Conservation (phyloP, 1,140 invertebrate species). For the Apis florea region DNA sequence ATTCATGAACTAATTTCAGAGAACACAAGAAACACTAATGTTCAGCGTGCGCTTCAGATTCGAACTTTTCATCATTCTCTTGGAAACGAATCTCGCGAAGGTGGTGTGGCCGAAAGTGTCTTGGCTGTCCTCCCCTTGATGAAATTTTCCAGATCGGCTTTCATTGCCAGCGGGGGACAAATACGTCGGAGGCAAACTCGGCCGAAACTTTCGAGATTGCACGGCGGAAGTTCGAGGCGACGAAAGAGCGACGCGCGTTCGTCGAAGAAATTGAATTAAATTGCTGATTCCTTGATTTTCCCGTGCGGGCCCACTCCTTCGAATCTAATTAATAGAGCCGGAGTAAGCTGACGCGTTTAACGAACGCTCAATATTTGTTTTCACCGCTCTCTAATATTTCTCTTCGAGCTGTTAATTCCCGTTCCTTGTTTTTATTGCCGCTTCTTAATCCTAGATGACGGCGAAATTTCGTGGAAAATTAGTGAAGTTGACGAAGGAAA, state of each 20-base stretch:
- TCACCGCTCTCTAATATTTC: background rate
- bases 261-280: conserved; percentile 51
- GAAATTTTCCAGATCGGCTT: conserved; percentile 55
- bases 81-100: background rate
- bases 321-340: conserved; percentile 41
- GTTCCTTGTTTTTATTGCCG: no score
- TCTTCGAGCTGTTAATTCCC: no score
- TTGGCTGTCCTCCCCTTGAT: background rate
- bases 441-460: background rate
- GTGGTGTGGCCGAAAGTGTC: background rate
- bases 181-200: conserved; percentile 45
- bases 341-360: conserved; percentile 34
- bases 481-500: no score
- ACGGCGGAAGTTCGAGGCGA: conserved; percentile 12
- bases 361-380: conserved; percentile 48
- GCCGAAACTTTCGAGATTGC: conserved; percentile 54
- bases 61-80: no score
- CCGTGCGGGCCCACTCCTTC: conserved; percentile 15
- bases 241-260: background rate
- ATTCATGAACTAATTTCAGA: no score
- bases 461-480: no score
- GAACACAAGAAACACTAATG: no score
- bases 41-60: no score
- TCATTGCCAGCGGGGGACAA: conserved; percentile 50
- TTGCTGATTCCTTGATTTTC: conserved; percentile 54